phyloP scores from a whole-genome alignment of 2,113 vertebrate genomes.

The Thamnaconus septentrionalis region DNA sequence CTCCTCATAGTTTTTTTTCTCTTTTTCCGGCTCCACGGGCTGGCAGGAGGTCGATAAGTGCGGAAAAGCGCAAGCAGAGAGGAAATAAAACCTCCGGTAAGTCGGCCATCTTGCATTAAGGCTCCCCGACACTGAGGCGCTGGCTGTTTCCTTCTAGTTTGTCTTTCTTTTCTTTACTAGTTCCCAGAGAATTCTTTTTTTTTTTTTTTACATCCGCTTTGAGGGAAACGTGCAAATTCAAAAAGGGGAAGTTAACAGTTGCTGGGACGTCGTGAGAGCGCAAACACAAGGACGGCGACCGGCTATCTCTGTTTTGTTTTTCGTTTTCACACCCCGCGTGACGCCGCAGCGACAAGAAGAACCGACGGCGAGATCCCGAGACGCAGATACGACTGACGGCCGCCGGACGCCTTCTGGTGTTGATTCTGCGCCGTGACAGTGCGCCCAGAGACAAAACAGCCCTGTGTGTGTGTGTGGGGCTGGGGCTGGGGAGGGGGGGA shows the following conservation, averaged over 20 bases:
- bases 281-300: no score
- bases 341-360: no score
- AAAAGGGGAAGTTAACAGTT: constrained; percentile 4
- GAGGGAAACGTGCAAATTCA: neutral
- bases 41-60: constrained; percentile 63
- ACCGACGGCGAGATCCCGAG: no score
- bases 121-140: constrained; percentile 1
- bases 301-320: no score
- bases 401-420: constrained; percentile 20
- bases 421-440: constrained; percentile 24
- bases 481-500: neutral
- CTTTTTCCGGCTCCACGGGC: constrained; percentile 27
- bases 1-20: constrained; percentile 38
- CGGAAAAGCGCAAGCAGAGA: constrained; percentile 43
- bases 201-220: neutral
- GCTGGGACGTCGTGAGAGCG: constrained; percentile 7
- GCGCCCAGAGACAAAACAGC: constrained; percentile 24
- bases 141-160: constrained; percentile 11
- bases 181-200: neutral
- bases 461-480: constrained; percentile 5
- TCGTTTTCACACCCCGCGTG: no score
- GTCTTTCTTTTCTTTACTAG: neutral
- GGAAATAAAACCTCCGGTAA: constrained; percentile 39
- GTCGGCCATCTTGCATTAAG: constrained; percentile 14
- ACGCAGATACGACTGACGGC: no score